These are phyloP conservation scores for Pachycephus smyrnensis DNA, from an alignment of 2,888 invertebrate species.

Conservation along the genomic window DNA sequence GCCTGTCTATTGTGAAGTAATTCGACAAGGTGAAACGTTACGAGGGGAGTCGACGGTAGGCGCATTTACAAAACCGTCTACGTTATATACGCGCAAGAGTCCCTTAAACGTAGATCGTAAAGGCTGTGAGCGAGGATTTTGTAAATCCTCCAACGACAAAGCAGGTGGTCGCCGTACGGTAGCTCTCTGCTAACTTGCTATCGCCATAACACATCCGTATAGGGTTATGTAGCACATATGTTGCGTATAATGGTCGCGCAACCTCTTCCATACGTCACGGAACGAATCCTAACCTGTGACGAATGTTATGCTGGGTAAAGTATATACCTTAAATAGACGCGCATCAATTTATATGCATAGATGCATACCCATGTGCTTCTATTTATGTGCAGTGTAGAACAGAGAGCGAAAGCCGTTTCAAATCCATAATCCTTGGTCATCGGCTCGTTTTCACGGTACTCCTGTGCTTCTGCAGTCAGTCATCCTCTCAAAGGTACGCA, in stretches of 20 bases:
- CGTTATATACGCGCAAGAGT: neutral
- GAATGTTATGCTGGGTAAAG: neutral
- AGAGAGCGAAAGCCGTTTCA: neutral
- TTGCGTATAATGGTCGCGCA: constrained; percentile 52
- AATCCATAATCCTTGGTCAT: neutral
- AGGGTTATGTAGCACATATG: constrained; percentile 49
- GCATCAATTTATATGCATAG: neutral
- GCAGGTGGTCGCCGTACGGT: constrained; percentile 52
- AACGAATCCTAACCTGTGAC: constrained; percentile 1
- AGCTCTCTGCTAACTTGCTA: constrained; percentile 30
- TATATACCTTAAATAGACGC: neutral
- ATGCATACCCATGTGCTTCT: too few species aligned
- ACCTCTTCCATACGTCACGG: constrained; percentile 31
- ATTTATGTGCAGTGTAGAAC: neutral
- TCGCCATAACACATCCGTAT: constrained; percentile 16
- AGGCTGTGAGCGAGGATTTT: neutral
- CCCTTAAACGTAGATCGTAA: neutral
- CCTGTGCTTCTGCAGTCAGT: neutral
- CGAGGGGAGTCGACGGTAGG: constrained; percentile 27
- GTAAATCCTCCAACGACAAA: constrained; percentile 21
- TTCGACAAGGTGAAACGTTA: constrained; percentile 47
- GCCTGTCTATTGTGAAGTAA: constrained; percentile 49
- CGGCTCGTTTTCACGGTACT: neutral
- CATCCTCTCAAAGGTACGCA: neutral
- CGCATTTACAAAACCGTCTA: neutral